Evolutionary conservation across 2,888 invertebrate species (phyloP).

Genomic region (Acleris holmiana): DNA sequence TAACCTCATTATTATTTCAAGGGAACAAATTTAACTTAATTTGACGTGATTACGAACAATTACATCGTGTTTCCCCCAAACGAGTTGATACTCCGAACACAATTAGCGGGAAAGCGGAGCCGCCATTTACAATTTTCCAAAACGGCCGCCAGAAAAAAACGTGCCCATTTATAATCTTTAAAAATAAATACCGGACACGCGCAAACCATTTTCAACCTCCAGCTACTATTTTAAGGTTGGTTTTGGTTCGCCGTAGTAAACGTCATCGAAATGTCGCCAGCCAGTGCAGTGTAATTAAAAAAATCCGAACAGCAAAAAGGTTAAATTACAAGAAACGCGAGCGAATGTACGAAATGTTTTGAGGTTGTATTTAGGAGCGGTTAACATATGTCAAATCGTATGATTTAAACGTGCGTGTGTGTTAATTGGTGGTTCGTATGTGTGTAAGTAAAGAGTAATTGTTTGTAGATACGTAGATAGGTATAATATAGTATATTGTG

Average conservation of each 20-base stretch:
- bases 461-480: no score
- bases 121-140: slow-evolving; percentile 21
- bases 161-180: slow-evolving; percentile 11
- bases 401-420: slow-evolving; percentile 12
- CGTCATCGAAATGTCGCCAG: slow-evolving; percentile 10
- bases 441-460: slow-evolving; percentile 4
- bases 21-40: slow-evolving; percentile 22
- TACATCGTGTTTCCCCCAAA: slow-evolving; percentile 17
- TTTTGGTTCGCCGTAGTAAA: not conserved
- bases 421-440: slow-evolving; percentile 17
- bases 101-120: slow-evolving; percentile 21
- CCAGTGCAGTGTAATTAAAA: slow-evolving; percentile 28
- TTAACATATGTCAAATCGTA: slow-evolving; percentile 35
- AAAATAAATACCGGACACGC: slow-evolving; percentile 3
- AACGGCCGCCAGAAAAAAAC: slow-evolving; percentile 25
- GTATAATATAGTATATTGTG: no score
- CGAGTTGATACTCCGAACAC: slow-evolving; percentile 13
- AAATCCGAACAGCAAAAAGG: slow-evolving; percentile 27
- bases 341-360: slow-evolving; percentile 21
- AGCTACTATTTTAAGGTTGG: not conserved
- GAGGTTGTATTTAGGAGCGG: slow-evolving; percentile 26
- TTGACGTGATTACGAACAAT: slow-evolving; percentile 16
- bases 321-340: slow-evolving; percentile 18
- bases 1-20: slow-evolving; percentile 8
- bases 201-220: not conserved